A percentile compares a stretch with the other conserved stretches of the same genome.
These are phyloP conservation scores for Trisateles emortualis DNA, from an alignment of 2,888 invertebrate species.

Conservation along the genomic window DNA sequence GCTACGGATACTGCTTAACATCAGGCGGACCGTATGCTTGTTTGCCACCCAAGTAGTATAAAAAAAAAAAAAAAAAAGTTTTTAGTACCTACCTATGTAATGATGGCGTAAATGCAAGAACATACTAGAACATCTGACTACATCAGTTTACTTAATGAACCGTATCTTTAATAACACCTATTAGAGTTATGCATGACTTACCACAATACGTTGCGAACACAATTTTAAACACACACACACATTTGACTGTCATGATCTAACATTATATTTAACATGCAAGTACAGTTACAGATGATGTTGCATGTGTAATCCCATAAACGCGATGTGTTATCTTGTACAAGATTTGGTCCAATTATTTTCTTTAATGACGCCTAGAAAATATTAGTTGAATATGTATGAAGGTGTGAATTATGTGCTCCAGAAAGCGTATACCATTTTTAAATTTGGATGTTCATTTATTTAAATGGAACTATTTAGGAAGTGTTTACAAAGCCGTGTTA, in stretches of 20 bases:
- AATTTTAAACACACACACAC: not conserved
- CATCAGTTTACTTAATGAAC: not conserved
- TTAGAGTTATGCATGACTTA: not conserved
- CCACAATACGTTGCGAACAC: not conserved
- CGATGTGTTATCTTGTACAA: not conserved
- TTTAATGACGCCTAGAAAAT: not conserved
- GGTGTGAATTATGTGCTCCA: not conserved
- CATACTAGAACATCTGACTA: not conserved
- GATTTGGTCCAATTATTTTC: conserved; percentile 4
- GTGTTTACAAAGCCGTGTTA: too few relatives aligned
- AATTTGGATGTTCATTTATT: not conserved
- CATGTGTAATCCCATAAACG: not conserved
- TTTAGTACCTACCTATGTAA: too few relatives aligned
- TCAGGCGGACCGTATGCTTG: too few relatives aligned
- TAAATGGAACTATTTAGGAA: not conserved
- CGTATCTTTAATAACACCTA: not conserved
- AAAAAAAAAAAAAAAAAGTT: too few relatives aligned
- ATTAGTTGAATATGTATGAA: not conserved
- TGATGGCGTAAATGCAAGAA: not conserved
- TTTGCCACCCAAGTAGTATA: too few relatives aligned
- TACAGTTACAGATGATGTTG: not conserved
- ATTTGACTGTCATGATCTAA: not conserved
- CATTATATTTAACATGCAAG: not conserved
- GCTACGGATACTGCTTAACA: too few relatives aligned
- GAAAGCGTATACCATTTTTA: not conserved